Evolutionary conservation across 2,797 vertebrate genomes (phyloP).

Genomic region (Danio choprae): DNA sequence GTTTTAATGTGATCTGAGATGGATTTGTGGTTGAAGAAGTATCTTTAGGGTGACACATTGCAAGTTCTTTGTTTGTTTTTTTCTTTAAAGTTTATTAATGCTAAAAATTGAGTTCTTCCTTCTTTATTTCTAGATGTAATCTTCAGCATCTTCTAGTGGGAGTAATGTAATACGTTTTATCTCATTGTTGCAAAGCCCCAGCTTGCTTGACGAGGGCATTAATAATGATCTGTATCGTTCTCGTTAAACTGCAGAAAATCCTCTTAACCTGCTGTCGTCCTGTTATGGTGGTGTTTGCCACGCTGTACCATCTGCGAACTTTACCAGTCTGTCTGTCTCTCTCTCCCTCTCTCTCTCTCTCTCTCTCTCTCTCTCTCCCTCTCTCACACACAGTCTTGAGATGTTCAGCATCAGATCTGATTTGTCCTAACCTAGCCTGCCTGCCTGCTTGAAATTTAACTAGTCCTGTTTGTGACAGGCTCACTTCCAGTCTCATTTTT

Average conservation of each 20-base stretch:
- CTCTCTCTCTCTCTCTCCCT: slow-evolving; percentile 26
- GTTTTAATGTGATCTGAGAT: slow-evolving; percentile 1
- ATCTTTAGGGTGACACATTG: background rate
- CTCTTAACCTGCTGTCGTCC: slow-evolving; percentile 46
- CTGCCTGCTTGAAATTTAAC: background rate
- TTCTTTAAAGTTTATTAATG: slow-evolving; percentile 6
- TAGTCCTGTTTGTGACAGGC: background rate
- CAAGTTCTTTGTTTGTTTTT: background rate
- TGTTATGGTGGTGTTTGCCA: slow-evolving; percentile 35
- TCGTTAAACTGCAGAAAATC: slow-evolving; percentile 58
- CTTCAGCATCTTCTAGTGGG: slow-evolving; percentile 6
- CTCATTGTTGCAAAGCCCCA: slow-evolving; percentile 49
- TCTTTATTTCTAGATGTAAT: slow-evolving; percentile 32
- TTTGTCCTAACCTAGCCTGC: slow-evolving; percentile 1
- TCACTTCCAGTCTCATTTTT: slow-evolving; percentile 1
- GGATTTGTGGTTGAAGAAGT: background rate
- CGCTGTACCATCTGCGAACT: slow-evolving; percentile 44
- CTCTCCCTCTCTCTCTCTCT: slow-evolving; percentile 53
- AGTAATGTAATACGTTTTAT: slow-evolving; percentile 47
- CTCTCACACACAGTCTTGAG: slow-evolving; percentile 20
- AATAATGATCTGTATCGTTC: slow-evolving; percentile 50
- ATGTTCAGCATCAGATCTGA: slow-evolving; percentile 24
- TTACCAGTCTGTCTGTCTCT: slow-evolving; percentile 29
- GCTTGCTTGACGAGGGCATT: slow-evolving; percentile 34
- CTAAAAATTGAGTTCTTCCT: background rate